Evolutionary conservation across 2,113 vertebrate species (phyloP).

Genomic region (Hippopotamus amphibius): DNA sequence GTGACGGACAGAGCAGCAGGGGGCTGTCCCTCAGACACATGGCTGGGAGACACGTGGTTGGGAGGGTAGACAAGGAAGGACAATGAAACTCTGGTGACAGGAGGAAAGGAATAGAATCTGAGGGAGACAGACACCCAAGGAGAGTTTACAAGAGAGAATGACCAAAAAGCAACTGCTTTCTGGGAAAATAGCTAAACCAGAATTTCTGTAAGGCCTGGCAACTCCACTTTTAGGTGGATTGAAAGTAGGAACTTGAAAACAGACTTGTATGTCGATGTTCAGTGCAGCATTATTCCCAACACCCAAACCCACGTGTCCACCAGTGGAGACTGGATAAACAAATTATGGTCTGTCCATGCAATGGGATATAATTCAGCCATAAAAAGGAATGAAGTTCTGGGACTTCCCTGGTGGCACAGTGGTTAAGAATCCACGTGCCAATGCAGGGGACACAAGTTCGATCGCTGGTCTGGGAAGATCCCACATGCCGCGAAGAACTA

Average conservation of each 20-base stretch:
- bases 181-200: neutral
- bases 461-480: too few species aligned
- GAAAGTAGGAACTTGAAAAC: neutral
- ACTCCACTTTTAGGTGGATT: neutral
- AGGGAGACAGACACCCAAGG: neutral
- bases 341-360: neutral
- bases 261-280: neutral
- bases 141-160: neutral
- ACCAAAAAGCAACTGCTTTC: neutral
- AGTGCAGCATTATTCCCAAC: neutral
- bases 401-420: too few species aligned
- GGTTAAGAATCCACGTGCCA: too few species aligned
- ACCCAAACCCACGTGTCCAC: neutral
- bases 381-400: neutral
- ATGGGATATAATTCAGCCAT: neutral
- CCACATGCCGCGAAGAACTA: too few species aligned
- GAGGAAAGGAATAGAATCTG: neutral
- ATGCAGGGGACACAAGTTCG: too few species aligned
- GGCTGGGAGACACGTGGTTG: neutral
- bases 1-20: neutral
- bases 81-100: neutral
- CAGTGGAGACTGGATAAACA: neutral
- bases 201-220: neutral
- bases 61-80: neutral
- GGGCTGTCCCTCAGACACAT: neutral